Percentiles rank a stretch among this genome's conserved stretches.
Conservation (phyloP, 64 coral and sea anemone species). For the Anthopleura sola region DNA sequence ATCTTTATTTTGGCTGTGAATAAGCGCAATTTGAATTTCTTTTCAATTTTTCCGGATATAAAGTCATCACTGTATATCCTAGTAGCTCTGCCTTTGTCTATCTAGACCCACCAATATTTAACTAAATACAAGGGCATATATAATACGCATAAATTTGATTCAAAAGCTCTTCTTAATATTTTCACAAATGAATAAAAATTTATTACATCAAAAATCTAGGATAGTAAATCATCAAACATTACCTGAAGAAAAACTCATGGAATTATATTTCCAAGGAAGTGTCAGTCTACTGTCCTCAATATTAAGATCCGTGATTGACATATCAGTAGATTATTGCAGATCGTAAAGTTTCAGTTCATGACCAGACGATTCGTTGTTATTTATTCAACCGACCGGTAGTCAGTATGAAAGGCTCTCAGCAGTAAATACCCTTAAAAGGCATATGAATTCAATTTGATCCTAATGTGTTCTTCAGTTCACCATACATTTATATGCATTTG, state of each 20-base stretch:
- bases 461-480: neutral
- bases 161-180: too few relatives aligned
- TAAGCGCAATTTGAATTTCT: neutral
- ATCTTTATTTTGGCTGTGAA: neutral
- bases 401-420: neutral
- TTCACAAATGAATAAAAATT: neutral
- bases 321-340: neutral
- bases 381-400: neutral
- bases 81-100: neutral
- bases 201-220: neutral
- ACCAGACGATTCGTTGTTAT: neutral
- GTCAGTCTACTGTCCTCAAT: neutral
- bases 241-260: too few relatives aligned
- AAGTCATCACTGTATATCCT: neutral
- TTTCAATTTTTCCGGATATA: neutral
- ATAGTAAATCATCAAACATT: neutral
- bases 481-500: neutral
- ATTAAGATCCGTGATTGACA: neutral
- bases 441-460: neutral
- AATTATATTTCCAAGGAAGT: neutral
- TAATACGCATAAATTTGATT: neutral
- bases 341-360: neutral
- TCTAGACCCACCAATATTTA: neutral
- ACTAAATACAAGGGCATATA: neutral
- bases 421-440: neutral